Conservation (phyloP, 2,113 vertebrate genomes). For the Engystomops pustulosus region DNA sequence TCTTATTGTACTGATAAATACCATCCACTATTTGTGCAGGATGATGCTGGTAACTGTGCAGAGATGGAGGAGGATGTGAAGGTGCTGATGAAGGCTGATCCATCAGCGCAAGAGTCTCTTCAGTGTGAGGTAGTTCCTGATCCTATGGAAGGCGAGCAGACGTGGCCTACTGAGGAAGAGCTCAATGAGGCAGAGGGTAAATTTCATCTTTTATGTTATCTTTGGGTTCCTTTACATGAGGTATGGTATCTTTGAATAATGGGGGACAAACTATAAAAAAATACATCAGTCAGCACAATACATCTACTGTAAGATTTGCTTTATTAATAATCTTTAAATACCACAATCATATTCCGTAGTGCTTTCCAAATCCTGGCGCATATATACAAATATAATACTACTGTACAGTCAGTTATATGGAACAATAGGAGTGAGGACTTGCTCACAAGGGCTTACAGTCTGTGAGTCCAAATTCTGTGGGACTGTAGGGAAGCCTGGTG, state of each 20-base stretch:
- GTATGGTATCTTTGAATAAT: no score
- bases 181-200: conserved; percentile 89
- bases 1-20: background rate
- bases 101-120: conserved; percentile 80
- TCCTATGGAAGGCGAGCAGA: conserved; percentile 97
- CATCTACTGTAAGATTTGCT: background rate
- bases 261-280: background rate
- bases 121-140: conserved; percentile 88
- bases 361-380: no score
- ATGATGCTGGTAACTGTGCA: conserved; percentile 28
- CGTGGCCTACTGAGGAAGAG: conserved; percentile 93
- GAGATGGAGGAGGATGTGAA: conserved; percentile 77
- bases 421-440: no score
- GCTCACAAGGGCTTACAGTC: no score
- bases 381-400: no score
- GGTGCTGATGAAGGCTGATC: conserved; percentile 88
- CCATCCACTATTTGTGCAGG: background rate
- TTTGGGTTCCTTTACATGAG: no score
- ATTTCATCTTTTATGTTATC: conserved; percentile 11
- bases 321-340: no score
- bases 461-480: no score
- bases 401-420: no score
- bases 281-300: background rate
- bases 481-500: no score
- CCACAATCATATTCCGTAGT: no score